These are phyloP conservation scores for Dolichallabes microphthalmus DNA, from an alignment of 2,113 vertebrate genomes.

Conservation along the genomic window DNA sequence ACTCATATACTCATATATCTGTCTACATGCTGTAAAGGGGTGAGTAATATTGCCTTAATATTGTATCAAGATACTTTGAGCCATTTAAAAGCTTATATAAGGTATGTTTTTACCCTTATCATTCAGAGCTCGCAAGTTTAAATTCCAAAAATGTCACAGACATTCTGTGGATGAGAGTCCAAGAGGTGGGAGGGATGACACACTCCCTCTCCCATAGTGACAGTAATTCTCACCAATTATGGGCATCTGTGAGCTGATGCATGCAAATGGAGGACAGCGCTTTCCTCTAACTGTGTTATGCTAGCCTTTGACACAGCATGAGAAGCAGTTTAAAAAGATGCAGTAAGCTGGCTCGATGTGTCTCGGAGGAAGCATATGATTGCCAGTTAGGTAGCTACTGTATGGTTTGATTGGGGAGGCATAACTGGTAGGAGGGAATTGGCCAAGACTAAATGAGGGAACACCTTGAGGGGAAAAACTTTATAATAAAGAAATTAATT, in stretches of 20 bases:
- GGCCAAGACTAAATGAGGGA: background rate
- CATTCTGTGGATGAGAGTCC: background rate
- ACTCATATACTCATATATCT: background rate
- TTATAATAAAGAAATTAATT: background rate
- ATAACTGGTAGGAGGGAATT: background rate
- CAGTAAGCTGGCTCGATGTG: background rate
- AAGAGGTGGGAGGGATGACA: background rate
- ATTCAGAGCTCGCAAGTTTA: background rate
- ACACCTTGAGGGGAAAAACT: background rate
- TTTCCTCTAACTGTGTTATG: background rate
- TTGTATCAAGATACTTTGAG: background rate
- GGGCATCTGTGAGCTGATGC: background rate
- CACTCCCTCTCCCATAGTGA: too few relatives aligned
- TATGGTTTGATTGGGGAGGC: background rate
- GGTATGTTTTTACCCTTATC: too few relatives aligned
- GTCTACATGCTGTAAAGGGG: background rate
- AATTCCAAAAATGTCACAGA: background rate
- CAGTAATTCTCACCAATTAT: background rate
- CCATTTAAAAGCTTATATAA: too few relatives aligned
- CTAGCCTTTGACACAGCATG: background rate
- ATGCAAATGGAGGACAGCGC: background rate
- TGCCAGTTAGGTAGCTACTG: background rate
- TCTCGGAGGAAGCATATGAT: background rate
- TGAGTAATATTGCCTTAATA: background rate
- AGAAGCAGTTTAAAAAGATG: background rate